Conservation (phyloP, 2,888 invertebrate genomes). For the Zele albiditarsus region DNA sequence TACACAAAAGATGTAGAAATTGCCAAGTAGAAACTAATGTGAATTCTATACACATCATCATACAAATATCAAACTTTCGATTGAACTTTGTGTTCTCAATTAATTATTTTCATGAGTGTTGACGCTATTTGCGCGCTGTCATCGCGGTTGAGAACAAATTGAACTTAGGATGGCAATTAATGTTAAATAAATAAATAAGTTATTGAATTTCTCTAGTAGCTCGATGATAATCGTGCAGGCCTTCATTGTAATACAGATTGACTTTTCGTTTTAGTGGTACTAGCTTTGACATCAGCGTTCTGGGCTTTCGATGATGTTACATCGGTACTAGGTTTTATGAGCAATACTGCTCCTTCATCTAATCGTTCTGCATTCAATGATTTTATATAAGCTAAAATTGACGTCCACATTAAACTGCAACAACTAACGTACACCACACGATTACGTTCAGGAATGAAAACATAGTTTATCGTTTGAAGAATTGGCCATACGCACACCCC, state of each 20-base stretch:
- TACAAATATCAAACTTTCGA: too few species aligned
- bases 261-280: conserved; percentile 38
- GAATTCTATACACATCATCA: neutral
- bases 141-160: too few species aligned
- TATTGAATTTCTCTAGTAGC: neutral
- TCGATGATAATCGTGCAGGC: conserved; percentile 22
- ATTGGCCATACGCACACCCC: conserved; percentile 82
- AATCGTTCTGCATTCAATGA: conserved; percentile 73
- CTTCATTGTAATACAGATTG: conserved; percentile 32
- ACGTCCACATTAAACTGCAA: conserved; percentile 85
- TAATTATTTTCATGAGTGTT: too few species aligned
- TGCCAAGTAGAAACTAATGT: neutral
- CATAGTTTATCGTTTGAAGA: conserved; percentile 83
- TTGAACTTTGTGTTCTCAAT: too few species aligned
- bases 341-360: conserved; percentile 14
- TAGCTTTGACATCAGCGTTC: neutral
- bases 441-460: conserved; percentile 81
- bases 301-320: neutral
- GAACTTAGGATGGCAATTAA: too few species aligned
- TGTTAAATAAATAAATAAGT: conserved; percentile 23
- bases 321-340: conserved; percentile 13
- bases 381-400: conserved; percentile 86
- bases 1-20: neutral
- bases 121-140: too few species aligned
- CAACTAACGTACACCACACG: conserved; percentile 82